phyloP scores from a whole-genome alignment of 2,113 vertebrate genomes.

The Onychorhynchus coronatus region DNA sequence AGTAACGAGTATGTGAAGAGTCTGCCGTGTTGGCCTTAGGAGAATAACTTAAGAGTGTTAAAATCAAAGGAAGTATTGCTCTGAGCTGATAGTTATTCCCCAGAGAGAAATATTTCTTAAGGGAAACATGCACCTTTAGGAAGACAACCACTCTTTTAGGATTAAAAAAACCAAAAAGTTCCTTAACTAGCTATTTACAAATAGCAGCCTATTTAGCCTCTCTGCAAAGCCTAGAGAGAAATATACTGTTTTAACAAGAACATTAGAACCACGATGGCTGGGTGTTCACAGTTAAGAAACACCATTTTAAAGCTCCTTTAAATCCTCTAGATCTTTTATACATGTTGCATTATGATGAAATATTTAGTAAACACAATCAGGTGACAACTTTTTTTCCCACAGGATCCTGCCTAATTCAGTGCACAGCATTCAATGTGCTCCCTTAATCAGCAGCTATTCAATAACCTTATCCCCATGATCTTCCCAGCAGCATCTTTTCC shows the following conservation, averaged over 20 bases:
- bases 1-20: not conserved
- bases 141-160: not conserved
- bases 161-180: not conserved
- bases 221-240: not conserved
- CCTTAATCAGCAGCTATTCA: not conserved
- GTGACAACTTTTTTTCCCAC: not conserved
- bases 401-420: not conserved
- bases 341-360: not conserved
- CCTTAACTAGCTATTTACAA: constrained; percentile 3
- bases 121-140: not conserved
- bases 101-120: not conserved
- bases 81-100: not conserved
- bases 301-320: not conserved
- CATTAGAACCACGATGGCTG: not conserved
- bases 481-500: not conserved
- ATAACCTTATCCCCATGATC: not conserved
- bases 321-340: not conserved
- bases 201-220: not conserved
- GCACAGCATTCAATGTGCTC: not conserved
- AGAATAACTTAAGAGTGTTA: not conserved
- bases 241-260: not conserved
- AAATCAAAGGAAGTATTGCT: constrained; percentile 4
- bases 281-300: not conserved
- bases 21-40: not conserved
- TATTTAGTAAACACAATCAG: not conserved